Conservation (phyloP, 1,140 invertebrate genomes). For the Drosophila nigrodunni region DNA sequence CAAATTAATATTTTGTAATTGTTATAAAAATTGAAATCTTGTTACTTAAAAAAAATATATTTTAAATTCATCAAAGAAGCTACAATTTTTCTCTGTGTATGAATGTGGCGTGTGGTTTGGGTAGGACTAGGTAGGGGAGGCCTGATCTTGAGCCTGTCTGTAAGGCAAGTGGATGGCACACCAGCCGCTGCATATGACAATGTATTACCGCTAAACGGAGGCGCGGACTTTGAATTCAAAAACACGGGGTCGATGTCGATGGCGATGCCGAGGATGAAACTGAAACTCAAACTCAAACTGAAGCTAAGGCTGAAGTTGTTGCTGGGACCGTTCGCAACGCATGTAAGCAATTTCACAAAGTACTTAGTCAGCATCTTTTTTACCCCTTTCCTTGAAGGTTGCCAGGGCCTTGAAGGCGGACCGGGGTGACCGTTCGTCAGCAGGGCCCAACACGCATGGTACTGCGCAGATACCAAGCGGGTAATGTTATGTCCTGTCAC, state of each 20-base stretch:
- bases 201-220: slow-evolving; percentile 68
- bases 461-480: slow-evolving; percentile 66
- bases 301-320: slow-evolving; percentile 3
- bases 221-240: slow-evolving; percentile 35
- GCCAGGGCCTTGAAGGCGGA: slow-evolving; percentile 38
- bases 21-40: no score
- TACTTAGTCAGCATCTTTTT: slow-evolving; percentile 81
- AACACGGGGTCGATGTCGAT: not conserved
- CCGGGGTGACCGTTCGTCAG: slow-evolving; percentile 66
- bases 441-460: slow-evolving; percentile 66
- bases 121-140: not conserved
- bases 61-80: no score
- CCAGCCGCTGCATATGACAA: slow-evolving; percentile 64
- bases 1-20: no score
- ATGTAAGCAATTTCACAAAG: slow-evolving; percentile 81
- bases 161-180: slow-evolving; percentile 42
- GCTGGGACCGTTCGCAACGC: slow-evolving; percentile 57
- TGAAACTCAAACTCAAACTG: slow-evolving; percentile 8
- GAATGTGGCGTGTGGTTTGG: no score
- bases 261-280: not conserved
- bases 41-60: no score
- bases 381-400: slow-evolving; percentile 50
- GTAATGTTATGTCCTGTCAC: slow-evolving; percentile 82
- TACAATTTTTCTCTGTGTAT: no score
- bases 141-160: slow-evolving; percentile 3